A percentile compares a stretch with the other conserved stretches of the same genome.
Conservation (phyloP, 2,888 invertebrate genomes). For the Drosophila multiciliata region DNA sequence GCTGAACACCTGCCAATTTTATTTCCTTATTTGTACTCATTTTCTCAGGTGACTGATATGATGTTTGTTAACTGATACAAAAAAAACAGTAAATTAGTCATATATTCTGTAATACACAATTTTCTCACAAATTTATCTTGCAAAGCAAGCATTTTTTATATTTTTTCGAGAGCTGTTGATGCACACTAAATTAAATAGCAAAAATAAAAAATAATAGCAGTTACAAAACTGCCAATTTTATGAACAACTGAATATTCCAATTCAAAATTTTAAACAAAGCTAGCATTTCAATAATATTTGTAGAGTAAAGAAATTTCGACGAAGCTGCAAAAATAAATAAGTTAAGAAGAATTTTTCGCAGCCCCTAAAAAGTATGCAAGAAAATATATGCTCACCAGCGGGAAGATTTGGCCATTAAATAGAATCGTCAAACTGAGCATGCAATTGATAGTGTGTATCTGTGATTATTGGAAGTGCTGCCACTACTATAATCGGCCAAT, state of each 20-base stretch:
- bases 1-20: neutral
- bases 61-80: neutral
- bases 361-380: conserved; percentile 48
- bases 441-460: conserved; percentile 75
- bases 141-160: neutral
- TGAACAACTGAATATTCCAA: neutral
- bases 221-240: neutral
- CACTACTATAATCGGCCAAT: conserved; percentile 54
- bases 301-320: neutral
- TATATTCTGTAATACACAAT: neutral
- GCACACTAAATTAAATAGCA: neutral
- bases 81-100: neutral
- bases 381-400: neutral
- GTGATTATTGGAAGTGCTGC: conserved; percentile 67
- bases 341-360: neutral
- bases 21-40: neutral
- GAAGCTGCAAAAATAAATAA: neutral
- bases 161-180: neutral
- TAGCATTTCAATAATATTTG: neutral
- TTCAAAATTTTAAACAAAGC: conserved; percentile 4
- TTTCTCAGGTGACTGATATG: neutral
- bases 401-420: neutral
- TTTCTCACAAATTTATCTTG: neutral
- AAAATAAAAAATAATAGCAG: too few species aligned
- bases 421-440: conserved; percentile 33